Evolutionary conservation across 2,113 vertebrate species (phyloP), one percentile per base, ranked within the genome.

Genomic region (Raphicerus campestris): DNA sequence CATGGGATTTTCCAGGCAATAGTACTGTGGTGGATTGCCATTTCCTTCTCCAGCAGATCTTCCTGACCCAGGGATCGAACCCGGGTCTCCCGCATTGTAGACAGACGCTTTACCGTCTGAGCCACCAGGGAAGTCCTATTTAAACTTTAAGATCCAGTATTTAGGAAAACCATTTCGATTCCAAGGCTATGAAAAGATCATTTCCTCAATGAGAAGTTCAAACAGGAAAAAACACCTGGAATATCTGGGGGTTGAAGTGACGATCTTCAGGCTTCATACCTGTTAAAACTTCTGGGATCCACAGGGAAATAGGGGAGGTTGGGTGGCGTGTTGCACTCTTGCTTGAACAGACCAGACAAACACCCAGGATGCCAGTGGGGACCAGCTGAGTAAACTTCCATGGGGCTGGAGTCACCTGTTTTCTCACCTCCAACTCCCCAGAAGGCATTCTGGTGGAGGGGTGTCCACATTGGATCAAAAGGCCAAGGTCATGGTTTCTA

Each of bases 121-220:
- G n/a, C n/a, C n/a, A n/a, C n/a, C n/a, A n/a, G n/a, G n/a, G n/a
- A n/a, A n/a, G n/a, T n/a, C n/a, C n/a, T n/a, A n/a, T n/a, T n/a
- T n/a, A n/a, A n/a, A n/a, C n/a, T n/a, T n/a, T n/a, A 94, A 90
- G 73, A 80, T 77, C 78, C 78, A 96, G 55, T 87, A 81, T 70
- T 96, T 91, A 87, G 87, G 35, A 80, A 94, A 96, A 84, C 10
- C 45, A 75, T 51, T 56, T 55, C 70, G 7, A 87, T 83, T 9
- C 16, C 55, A n/a, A 78, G 14, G 35, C 51, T 55, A 70, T n/a
- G 73, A 93, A 93, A 94, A 93, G 66, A 91, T 10, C 28, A n/a
- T 75, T 83, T 39, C 28, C 30, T 60, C 53, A 51, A 35, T 28
- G 51, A 78, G 66, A 93, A 55, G 20, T 83, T 32, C 32, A 85